Evolutionary conservation across 2,113 vertebrate species (phyloP), one percentile per base, ranked within the genome.

Genomic region (Illadopsis cleaveri): DNA sequence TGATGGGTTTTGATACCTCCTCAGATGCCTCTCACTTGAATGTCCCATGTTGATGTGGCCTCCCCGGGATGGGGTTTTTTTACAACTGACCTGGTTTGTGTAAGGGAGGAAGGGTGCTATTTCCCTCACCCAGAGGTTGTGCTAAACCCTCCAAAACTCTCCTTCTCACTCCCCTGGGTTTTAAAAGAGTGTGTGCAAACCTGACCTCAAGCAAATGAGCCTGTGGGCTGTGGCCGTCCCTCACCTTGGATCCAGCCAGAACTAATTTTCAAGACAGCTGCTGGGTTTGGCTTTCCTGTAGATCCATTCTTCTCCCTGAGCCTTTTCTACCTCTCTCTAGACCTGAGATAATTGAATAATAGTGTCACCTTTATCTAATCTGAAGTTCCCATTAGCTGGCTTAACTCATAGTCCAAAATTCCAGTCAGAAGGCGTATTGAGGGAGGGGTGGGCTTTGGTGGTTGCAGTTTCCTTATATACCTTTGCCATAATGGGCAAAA

Each of bases 61-160:
- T 64, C 14, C 22, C 21, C 0, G 0, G 6, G 2, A 4, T 16
- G 7, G 11, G 14, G 9, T 1, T 19, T 64, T 84, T 38, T 45
- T 27, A 47, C 11, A 47, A 5, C 17, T 45, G 38, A 45, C 11
- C 14, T 14, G 18, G 69, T 47, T 73, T 53, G 14, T 33, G 23
- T 33, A 44, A 33, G 27, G 18, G 9, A 54, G 23, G 18, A 45
- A 38, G 22, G 9, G 5, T 56, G 19, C 12, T 64, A 23, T 33
- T 27, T 84, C 28, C 18, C 48, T 56, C 23, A 28, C 44, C 14
- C 27, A 62, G 48, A 38, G 17, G 18, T 50, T 62, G 53, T 53
- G 57, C 22, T 44, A 38, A 9, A 18, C 9, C 11, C 3, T 2
- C 27, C 27, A 54, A 83, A 73, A 22, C 6, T 33, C 40, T 31